Conservation (phyloP, 1,140 invertebrate genomes). For the Zaprionus vittiger region DNA sequence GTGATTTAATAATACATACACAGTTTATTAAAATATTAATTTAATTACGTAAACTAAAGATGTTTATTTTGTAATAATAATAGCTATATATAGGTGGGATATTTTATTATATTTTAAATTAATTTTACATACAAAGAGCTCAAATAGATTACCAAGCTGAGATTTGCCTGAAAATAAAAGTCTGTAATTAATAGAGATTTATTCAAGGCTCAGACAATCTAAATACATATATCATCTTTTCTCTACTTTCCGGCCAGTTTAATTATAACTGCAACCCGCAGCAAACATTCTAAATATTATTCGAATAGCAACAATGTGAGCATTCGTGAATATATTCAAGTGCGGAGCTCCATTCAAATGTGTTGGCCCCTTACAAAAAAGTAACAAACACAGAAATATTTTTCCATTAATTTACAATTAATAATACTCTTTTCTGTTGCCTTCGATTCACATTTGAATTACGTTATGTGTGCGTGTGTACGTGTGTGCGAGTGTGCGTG, state of each 20-base stretch:
- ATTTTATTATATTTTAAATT: not conserved
- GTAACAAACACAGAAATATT: slow-evolving; percentile 45
- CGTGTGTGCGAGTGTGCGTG: slow-evolving; percentile 26
- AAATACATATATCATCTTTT: not conserved
- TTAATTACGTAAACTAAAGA: too few species aligned
- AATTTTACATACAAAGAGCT: not conserved
- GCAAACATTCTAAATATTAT: slow-evolving; percentile 15
- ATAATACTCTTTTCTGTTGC: slow-evolving; percentile 40
- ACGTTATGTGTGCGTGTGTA: slow-evolving; percentile 13
- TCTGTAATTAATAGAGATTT: not conserved
- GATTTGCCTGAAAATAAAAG: too few species aligned
- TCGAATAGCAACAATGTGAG: not conserved
- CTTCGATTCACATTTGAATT: slow-evolving; percentile 49
- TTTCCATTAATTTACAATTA: slow-evolving; percentile 73
- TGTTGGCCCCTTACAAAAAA: slow-evolving; percentile 49
- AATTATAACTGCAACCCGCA: not conserved
- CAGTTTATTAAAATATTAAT: too few species aligned
- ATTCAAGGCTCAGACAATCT: not conserved
- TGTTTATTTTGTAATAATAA: too few species aligned
- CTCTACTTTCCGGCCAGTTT: slow-evolving; percentile 1
- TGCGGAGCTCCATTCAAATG: slow-evolving; percentile 49
- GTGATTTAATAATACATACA: too few species aligned
- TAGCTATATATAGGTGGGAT: too few species aligned
- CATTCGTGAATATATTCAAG: slow-evolving; percentile 4
- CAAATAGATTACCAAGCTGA: too few species aligned